Evolutionary conservation across 2,888 invertebrate species (phyloP), one percentile per base, ranked within the genome.

Genomic region (Eilema depressum): DNA sequence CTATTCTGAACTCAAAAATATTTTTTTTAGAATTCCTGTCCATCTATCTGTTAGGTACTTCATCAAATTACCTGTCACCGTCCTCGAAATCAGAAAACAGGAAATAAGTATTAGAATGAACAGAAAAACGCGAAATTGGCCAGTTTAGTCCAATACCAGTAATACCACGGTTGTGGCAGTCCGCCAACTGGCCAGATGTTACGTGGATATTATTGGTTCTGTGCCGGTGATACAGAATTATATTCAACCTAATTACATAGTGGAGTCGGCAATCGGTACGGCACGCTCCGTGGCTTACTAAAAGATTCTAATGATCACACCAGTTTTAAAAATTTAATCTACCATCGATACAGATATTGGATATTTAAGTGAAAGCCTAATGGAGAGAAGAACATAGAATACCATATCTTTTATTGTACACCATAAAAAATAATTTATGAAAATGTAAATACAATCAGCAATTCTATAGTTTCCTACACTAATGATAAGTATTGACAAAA

Each of bases 221-320:
- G 76, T 73, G 78, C 67, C 78, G 57, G 68, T 73, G 72, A 76
- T 83, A 77, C 79, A 77, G 75, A 83, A 82, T 83, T 83, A 83
- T 84, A 83, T 79, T 75, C 79, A 82, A 83, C 83, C 83, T 84
- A 83, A 85, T 86, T 83, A 84, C 67, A 17, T 26, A 70, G 68
- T 66, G 67, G 26, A 62, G 23, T 70, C 72, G 68, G 71, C 63
- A 62, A n/a, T 70, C 72, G 68, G 71, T 61, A 70, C 57, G 73
- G 71, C 63, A 69, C 60, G 73, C 17, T 63, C 25, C 47, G n/a
- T 5, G 17, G 26, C 17, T 37, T 25, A 25, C 26, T 53, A n/a
- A 53, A n/a, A 53, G 5, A n/a, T n/a, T 53, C 47, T 20, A 20
- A 20, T 20, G 20, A 47, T 47, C 20, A 17, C 41, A 41, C 17